Conservation (phyloP, 2,113 vertebrate species). For the Labeo rohita region DNA sequence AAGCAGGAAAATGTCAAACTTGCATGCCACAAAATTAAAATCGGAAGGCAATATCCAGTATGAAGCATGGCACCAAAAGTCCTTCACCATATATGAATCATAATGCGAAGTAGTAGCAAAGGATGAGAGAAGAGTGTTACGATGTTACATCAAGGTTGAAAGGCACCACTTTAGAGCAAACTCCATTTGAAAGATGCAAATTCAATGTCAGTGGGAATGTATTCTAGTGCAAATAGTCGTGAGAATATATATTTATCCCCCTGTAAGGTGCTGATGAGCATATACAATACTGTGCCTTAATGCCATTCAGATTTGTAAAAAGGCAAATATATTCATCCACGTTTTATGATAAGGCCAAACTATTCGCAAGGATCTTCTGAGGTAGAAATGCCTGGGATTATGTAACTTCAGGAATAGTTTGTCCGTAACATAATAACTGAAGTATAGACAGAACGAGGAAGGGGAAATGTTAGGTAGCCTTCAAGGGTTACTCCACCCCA, state of each 20-base stretch:
- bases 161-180: constrained; percentile 61
- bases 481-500: neutral
- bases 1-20: neutral
- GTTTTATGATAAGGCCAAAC: constrained; percentile 30
- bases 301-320: constrained; percentile 49
- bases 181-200: constrained; percentile 42
- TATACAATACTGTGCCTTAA: constrained; percentile 41
- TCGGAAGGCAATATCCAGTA: neutral
- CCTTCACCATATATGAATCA: neutral
- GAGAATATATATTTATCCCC: constrained; percentile 29
- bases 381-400: constrained; percentile 53
- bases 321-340: neutral
- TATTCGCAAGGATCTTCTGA: constrained; percentile 45
- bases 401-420: constrained; percentile 52
- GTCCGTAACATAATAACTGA: constrained; percentile 22
- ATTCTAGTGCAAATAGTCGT: constrained; percentile 61
- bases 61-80: constrained; percentile 31
- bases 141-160: constrained; percentile 42
- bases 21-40: neutral
- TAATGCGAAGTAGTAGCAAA: constrained; percentile 23
- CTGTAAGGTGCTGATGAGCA: constrained; percentile 54
- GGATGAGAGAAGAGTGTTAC: too few relatives aligned
- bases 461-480: constrained; percentile 32
- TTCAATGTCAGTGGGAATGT: constrained; percentile 56
- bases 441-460: constrained; percentile 2